Conservation (phyloP, 2,888 invertebrate species). For the Catocala sponsa region DNA sequence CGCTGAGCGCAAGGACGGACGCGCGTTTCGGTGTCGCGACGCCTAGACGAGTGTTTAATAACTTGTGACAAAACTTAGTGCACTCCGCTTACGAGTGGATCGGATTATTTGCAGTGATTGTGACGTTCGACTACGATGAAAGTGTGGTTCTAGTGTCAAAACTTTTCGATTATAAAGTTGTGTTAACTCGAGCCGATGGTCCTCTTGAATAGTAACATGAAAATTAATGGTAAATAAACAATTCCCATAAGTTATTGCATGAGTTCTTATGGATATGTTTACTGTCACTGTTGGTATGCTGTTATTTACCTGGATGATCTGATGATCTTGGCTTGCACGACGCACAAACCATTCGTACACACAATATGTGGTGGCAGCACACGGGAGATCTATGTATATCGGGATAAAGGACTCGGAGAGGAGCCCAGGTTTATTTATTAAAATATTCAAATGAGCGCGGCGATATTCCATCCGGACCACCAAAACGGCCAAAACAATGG, state of each 20-base stretch:
- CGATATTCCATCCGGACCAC: constrained; percentile 78
- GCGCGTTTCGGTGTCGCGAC: constrained; percentile 47
- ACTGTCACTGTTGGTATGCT: constrained; percentile 67
- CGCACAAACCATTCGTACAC: constrained; percentile 67
- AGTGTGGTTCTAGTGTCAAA: constrained; percentile 71
- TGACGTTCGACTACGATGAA: constrained; percentile 72
- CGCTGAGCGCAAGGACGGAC: constrained; percentile 57
- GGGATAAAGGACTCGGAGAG: constrained; percentile 49
- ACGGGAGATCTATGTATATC: constrained; percentile 56
- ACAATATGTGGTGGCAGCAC: constrained; percentile 55
- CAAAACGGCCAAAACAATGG: constrained; percentile 83
- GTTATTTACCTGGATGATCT: constrained; percentile 72
- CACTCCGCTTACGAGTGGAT: constrained; percentile 67
- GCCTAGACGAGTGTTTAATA: constrained; percentile 58
- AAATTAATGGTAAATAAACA: constrained; percentile 84
- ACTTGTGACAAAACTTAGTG: constrained; percentile 79
- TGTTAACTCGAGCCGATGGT: constrained; percentile 80
- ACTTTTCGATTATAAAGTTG: constrained; percentile 60
- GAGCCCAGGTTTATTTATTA: constrained; percentile 58
- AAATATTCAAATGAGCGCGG: constrained; percentile 76
- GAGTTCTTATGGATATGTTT: constrained; percentile 68
- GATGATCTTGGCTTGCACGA: constrained; percentile 85
- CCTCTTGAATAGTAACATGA: constrained; percentile 86
- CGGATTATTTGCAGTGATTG: constrained; percentile 81
- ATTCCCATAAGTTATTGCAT: constrained; percentile 74